Base-by-base conservation (phyloP, 1,140 invertebrate species). In the Aphelenchoides besseyi region DNA sequence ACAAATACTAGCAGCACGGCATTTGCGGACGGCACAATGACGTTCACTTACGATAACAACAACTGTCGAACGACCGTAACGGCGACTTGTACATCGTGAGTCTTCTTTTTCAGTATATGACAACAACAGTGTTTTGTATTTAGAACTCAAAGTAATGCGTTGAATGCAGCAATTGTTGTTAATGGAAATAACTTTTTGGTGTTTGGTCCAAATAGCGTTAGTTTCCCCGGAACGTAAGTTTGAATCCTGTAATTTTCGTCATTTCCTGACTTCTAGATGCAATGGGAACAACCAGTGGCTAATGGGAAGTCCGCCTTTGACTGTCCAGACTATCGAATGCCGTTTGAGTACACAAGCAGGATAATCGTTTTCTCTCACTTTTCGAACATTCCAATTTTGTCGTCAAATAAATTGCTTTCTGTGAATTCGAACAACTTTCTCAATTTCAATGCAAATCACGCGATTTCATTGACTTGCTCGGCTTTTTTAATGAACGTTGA, bases 41-140 rank as follows among this genome's bases (percentile, higher is more conserved):
- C 63, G n/a, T 66, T 66, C 30, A 33, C 36, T n/a, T 66, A 66
- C 63, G 48, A 66, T 53, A 53, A 35, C 48, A 35, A 66, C 32
- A 37, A 16, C 12, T 66, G 63, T 30, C 16, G 32, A 29, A 28
- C n/a, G 16, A 32, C 63, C 30, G 63, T 66, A 26, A 66, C 63
- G 36, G 48, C 63, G 23, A 66, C 63, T 8, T 66, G 63, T 32
- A 32, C 63, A 12, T 66, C 30, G 36, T 33, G n/a, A 66, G 30
- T 37, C 12, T 8, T 2, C n/a, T n/a, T n/a, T n/a, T n/a, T n/a
- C n/a, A n/a, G n/a, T n/a, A n/a, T n/a, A n/a, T n/a, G n/a, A n/a
- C n/a, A n/a, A n/a, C n/a, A n/a, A n/a, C n/a, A n/a, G n/a, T n/a
- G n/a, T n/a, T n/a, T n/a, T n/a, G n/a, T n/a, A n/a, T 66, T 2